Evolutionary conservation across 2,797 vertebrate species (phyloP).

Genomic region (Taenioides sp.): DNA sequence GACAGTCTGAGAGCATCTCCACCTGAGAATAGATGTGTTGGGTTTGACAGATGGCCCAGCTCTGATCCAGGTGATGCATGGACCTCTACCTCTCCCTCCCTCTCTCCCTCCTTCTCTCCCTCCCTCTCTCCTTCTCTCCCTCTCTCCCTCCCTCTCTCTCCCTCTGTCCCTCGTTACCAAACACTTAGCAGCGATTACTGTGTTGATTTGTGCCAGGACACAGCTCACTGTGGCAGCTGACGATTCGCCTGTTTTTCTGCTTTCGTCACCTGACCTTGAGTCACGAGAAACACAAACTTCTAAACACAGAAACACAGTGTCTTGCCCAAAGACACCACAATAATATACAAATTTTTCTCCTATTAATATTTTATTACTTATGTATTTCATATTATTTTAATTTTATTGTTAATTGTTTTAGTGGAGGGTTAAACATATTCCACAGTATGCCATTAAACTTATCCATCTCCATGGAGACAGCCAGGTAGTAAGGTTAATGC

Average conservation of each 20-base stretch:
- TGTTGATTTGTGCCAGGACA: constrained; percentile 8
- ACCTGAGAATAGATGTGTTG: constrained; percentile 4
- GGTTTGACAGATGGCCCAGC: constrained; percentile 50
- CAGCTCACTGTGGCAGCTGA: constrained; percentile 37
- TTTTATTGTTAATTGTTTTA: too few species aligned
- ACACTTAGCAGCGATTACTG: constrained; percentile 4
- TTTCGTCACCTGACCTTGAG: constrained; percentile 28
- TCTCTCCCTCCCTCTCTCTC: background rate
- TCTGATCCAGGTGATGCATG: constrained; percentile 46
- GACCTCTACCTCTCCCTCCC: background rate
- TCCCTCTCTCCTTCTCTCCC: background rate
- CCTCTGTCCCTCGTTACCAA: background rate
- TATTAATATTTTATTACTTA: too few species aligned
- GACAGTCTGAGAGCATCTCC: constrained; percentile 2
- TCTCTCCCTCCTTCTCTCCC: too few species aligned
- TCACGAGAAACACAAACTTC: background rate
- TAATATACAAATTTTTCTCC: too few species aligned
- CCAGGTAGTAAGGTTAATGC: too few species aligned
- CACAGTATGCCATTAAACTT: too few species aligned
- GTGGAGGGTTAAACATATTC: too few species aligned
- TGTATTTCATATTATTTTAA: too few species aligned
- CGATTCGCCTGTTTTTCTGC: constrained; percentile 40
- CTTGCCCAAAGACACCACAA: background rate
- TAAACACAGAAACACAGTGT: background rate
- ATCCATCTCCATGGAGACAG: too few species aligned